Evolutionary conservation across 37 sponge, comb jelly and placozoan genomes (phyloP).

Genomic region (Dysidea cf. avara): DNA sequence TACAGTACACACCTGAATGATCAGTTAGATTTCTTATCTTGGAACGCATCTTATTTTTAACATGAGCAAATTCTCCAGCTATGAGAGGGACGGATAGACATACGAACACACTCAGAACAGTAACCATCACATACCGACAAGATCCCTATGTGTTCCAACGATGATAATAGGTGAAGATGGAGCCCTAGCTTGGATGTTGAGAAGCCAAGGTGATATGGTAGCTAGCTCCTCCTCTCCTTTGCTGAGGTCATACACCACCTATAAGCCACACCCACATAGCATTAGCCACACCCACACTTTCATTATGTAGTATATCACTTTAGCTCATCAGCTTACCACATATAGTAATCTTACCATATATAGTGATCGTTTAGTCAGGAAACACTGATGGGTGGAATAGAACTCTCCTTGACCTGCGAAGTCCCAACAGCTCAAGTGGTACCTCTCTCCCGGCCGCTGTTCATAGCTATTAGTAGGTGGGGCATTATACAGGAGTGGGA

Average conservation of each 20-base stretch:
- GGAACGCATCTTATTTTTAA: constrained; percentile 16
- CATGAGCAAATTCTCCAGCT: too few species aligned
- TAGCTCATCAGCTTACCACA: not conserved
- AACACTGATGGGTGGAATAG: constrained; percentile 87
- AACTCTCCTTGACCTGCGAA: constrained; percentile 91
- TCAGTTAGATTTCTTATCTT: constrained; percentile 25
- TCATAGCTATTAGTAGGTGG: too few species aligned
- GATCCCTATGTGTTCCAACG: constrained; percentile 77
- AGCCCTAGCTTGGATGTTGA: constrained; percentile 80
- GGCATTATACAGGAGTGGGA: too few species aligned
- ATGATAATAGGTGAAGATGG: constrained; percentile 67
- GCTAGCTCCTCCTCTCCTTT: constrained; percentile 50
- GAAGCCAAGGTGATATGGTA: constrained; percentile 60
- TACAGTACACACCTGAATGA: constrained; percentile 20
- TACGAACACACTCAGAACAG: not conserved
- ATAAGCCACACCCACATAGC: too few species aligned
- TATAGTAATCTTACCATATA: constrained; percentile 46
- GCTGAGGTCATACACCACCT: constrained; percentile 63
- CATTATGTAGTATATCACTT: too few species aligned
- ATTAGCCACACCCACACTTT: too few species aligned
- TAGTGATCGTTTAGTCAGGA: constrained; percentile 73
- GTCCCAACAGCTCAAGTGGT: constrained; percentile 83
- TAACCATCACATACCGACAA: not conserved
- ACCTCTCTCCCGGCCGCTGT: constrained; percentile 26
- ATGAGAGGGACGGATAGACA: too few species aligned